Evolutionary conservation across 2,113 vertebrate genomes (phyloP).

Genomic region (Dicerorhinus sumatrensis): DNA sequence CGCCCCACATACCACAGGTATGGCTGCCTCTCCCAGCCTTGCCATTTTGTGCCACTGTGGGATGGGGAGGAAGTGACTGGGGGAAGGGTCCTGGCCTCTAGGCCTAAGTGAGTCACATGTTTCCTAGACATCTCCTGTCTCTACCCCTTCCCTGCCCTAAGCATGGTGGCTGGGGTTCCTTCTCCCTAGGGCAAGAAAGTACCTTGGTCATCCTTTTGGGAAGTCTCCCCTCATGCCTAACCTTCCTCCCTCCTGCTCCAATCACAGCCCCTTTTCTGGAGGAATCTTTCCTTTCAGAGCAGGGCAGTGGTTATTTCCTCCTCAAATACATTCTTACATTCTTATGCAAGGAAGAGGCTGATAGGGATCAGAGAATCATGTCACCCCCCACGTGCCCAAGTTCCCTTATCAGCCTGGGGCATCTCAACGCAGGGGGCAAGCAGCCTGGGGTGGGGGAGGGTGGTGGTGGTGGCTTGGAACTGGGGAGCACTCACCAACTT

Average conservation of each 20-base stretch:
- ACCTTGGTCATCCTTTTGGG: background rate
- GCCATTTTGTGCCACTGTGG: background rate
- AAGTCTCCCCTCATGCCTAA: background rate
- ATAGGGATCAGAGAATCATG: slow-evolving; percentile 74
- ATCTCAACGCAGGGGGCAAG: slow-evolving; percentile 70
- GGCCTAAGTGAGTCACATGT: background rate
- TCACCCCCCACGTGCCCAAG: slow-evolving; percentile 48
- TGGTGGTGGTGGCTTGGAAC: slow-evolving; percentile 53
- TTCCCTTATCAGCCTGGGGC: slow-evolving; percentile 58
- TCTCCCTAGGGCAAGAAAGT: background rate
- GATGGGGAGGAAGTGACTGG: background rate
- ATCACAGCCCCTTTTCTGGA: slow-evolving; percentile 35
- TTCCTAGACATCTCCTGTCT: background rate
- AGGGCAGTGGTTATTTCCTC: slow-evolving; percentile 33
- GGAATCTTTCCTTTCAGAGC: slow-evolving; percentile 36
- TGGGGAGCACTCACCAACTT: slow-evolving; percentile 68
- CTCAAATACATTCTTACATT: slow-evolving; percentile 2
- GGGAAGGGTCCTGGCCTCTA: background rate
- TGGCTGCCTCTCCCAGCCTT: background rate
- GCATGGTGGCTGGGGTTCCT: background rate
- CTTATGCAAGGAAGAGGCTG: slow-evolving; percentile 64
- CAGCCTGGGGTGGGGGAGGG: slow-evolving; percentile 5
- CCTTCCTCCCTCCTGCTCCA: background rate
- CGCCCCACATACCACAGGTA: background rate
- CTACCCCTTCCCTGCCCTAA: background rate